These are phyloP conservation scores for Aricia artaxerxes DNA, from an alignment of 2,888 invertebrate genomes.

Conservation along the genomic window DNA sequence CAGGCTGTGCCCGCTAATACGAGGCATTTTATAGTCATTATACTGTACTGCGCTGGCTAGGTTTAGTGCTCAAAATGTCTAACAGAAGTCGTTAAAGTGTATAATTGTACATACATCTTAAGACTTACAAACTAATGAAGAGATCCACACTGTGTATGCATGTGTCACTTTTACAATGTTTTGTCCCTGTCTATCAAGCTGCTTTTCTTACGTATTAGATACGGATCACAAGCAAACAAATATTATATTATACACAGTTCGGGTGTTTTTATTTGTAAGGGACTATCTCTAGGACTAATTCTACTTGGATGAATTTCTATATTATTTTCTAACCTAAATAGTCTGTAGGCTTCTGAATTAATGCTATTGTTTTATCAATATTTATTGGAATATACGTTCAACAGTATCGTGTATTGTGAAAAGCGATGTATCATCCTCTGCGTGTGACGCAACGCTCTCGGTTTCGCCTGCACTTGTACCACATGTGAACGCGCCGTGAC, in stretches of 20 bases:
- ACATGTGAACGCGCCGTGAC: conserved; percentile 72
- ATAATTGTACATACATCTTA: neutral
- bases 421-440: conserved; percentile 60
- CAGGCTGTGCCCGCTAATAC: conserved; percentile 21
- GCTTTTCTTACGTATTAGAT: too few relatives aligned
- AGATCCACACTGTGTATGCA: neutral
- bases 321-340: neutral
- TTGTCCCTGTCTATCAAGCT: too few relatives aligned
- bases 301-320: neutral
- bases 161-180: too few relatives aligned
- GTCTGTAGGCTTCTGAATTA: neutral
- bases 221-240: too few relatives aligned
- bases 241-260: too few relatives aligned
- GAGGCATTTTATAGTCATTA: conserved; percentile 4
- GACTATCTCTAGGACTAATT: too few relatives aligned
- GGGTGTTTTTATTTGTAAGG: too few relatives aligned
- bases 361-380: neutral
- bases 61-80: neutral
- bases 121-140: neutral
- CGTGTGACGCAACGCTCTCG: conserved; percentile 73
- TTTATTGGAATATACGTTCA: conserved; percentile 45
- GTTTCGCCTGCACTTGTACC: conserved; percentile 78
- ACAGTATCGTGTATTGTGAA: conserved; percentile 55
- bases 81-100: neutral
- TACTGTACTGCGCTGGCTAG: neutral